Conservation (phyloP, 1,140 invertebrate species). For the Marisa cornuarietis region DNA sequence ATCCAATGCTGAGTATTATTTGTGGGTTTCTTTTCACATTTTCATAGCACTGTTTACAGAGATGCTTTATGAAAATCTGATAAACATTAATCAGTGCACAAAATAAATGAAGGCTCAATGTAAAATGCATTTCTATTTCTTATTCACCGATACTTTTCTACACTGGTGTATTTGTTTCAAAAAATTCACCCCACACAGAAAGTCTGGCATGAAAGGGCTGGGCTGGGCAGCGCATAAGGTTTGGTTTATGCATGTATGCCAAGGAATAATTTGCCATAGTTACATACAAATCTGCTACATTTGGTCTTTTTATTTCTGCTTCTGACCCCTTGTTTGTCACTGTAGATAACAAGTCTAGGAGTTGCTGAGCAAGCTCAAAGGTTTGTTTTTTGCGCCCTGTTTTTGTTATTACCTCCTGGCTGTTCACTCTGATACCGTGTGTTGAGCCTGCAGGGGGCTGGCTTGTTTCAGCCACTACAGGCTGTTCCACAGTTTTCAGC, state of each 20-base stretch:
- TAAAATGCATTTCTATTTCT: conserved; percentile 8
- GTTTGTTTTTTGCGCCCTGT: neutral
- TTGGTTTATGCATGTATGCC: conserved; percentile 70
- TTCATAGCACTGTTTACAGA: neutral
- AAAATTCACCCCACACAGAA: conserved; percentile 77
- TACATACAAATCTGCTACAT: conserved; percentile 72
- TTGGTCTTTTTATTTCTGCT: conserved; percentile 63
- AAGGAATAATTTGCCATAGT: conserved; percentile 68
- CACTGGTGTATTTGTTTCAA: conserved; percentile 25
- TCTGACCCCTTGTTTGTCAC: conserved; percentile 41
- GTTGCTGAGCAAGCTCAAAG: conserved; percentile 24
- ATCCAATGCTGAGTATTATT: neutral
- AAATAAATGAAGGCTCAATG: neutral
- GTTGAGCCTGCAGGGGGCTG: too few species aligned
- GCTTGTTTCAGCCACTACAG: too few species aligned
- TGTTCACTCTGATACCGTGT: too few species aligned
- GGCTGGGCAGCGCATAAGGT: conserved; percentile 74
- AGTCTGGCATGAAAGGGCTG: conserved; percentile 77
- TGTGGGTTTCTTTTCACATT: neutral
- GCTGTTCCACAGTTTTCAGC: too few species aligned
- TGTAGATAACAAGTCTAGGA: conserved; percentile 25
- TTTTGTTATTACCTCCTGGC: too few species aligned
- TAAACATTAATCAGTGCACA: neutral
- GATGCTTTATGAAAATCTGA: neutral
- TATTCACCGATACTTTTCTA: neutral